phyloP scores from a whole-genome alignment of 2,113 vertebrate species.

The Pteronura brasiliensis region DNA sequence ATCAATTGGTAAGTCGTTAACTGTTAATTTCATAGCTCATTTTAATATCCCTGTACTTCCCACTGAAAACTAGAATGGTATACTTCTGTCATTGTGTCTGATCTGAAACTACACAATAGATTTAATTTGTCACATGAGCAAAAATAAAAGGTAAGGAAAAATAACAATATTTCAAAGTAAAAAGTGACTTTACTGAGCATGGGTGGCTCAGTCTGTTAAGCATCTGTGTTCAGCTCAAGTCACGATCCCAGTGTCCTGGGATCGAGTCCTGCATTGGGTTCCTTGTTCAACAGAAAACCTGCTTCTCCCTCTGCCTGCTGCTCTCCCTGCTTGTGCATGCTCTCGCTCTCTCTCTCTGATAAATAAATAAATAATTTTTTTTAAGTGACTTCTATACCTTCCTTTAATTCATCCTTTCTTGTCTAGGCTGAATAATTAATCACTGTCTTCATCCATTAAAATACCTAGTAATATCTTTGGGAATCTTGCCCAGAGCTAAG shows the following conservation, averaged over 20 bases:
- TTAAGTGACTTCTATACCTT: not conserved
- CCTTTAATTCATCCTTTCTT: not conserved
- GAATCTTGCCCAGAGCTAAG: not conserved
- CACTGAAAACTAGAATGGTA: conserved; percentile 10
- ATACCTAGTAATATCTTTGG: not conserved
- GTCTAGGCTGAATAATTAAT: not conserved
- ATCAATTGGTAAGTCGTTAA: not conserved
- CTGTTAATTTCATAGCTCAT: not conserved
- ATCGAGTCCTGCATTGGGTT: no score
- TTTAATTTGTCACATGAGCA: not conserved
- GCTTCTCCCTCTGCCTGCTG: no score
- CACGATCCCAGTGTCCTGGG: no score
- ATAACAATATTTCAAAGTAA: not conserved
- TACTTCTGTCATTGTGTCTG: not conserved
- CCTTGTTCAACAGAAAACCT: no score
- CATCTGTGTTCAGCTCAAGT: not conserved
- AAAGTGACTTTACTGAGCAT: not conserved
- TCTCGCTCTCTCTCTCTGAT: no score
- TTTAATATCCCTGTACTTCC: not conserved
- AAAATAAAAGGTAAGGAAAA: not conserved
- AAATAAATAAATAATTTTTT: no score
- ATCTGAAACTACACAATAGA: not conserved
- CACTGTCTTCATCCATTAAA: not conserved
- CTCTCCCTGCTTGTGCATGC: no score
- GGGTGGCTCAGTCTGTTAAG: not conserved